Conservation (phyloP, 2,113 vertebrate genomes). For the Camelus dromedarius region DNA sequence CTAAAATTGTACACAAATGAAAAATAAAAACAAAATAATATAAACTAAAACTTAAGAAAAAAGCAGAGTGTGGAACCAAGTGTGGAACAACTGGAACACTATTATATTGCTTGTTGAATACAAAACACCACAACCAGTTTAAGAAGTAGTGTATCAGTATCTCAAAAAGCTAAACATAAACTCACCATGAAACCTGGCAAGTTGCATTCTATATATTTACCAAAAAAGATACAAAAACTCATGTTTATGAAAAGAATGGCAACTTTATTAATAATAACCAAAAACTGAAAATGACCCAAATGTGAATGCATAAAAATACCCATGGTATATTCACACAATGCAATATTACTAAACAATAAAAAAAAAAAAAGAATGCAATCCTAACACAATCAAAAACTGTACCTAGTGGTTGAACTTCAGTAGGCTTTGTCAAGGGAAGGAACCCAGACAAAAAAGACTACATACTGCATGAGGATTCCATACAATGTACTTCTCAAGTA, state of each 20-base stretch:
- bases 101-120: not conserved
- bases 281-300: not conserved
- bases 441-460: not conserved
- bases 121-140: not conserved
- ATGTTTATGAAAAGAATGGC: not conserved
- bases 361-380: not conserved
- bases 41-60: not conserved
- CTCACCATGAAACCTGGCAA: not conserved
- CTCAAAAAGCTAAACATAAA: not conserved
- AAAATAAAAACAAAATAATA: not conserved
- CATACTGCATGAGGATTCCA: not conserved
- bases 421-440: not conserved
- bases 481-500: not conserved
- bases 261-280: not conserved
- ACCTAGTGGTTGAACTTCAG: not conserved
- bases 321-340: not conserved
- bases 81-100: not conserved
- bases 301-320: not conserved
- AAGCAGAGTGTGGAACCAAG: not conserved
- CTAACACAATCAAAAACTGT: not conserved
- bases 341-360: not conserved
- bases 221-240: not conserved
- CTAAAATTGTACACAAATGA: not conserved
- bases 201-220: not conserved
- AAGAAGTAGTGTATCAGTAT: not conserved